phyloP scores from a whole-genome alignment of 2,797 vertebrate species.

The Sternotherus odoratus region DNA sequence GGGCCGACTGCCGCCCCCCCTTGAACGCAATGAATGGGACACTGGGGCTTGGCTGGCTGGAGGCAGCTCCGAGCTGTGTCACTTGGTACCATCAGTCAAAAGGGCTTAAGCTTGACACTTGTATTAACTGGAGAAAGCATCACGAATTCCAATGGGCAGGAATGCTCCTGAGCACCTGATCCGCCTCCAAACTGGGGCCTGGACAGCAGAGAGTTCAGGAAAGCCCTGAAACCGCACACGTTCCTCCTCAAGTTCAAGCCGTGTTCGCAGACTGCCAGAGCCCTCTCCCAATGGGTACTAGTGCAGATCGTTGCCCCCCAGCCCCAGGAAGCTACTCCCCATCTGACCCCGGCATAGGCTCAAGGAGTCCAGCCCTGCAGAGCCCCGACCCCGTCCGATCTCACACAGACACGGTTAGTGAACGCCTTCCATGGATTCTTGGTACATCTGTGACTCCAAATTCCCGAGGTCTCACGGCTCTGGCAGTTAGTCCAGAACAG shows the following conservation, averaged over 20 bases:
- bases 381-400: not conserved
- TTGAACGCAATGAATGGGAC: not conserved
- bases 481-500: not conserved
- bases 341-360: not conserved
- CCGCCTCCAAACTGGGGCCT: not conserved
- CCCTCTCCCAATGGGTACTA: not conserved
- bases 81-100: not conserved
- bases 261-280: not conserved
- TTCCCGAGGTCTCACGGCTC: too few species aligned
- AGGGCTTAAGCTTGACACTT: not conserved
- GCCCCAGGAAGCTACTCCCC: not conserved
- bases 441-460: not conserved
- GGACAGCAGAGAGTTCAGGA: not conserved
- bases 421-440: not conserved
- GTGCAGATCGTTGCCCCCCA: fast-evolving
- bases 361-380: not conserved
- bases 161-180: fast-evolving
- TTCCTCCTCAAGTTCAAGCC: not conserved
- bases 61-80: fast-evolving
- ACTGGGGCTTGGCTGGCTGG: fast-evolving
- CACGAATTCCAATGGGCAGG: not conserved
- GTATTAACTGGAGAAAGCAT: not conserved
- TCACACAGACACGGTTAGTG: not conserved
- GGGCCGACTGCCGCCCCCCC: not conserved
- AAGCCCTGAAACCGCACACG: too few species aligned